Evolutionary conservation across 1,140 invertebrate genomes (phyloP), one percentile per base, ranked within the genome.

Genomic region (Cheumatopsyche charites): DNA sequence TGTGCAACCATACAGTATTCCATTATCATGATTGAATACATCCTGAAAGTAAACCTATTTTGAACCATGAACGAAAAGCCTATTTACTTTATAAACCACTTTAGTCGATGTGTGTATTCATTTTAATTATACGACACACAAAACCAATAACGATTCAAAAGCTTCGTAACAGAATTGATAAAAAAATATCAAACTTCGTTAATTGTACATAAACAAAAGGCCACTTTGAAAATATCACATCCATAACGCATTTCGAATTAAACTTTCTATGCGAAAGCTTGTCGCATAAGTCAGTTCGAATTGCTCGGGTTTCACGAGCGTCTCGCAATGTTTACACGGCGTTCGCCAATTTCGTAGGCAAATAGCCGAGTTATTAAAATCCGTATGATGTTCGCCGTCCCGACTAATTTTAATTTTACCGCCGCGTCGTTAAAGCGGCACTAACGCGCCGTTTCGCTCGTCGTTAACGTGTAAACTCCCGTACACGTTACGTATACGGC

Each of bases 331-430:
- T 43, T 66, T 62, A 55, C 63, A 66, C 61, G 73, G 63, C 68
- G 63, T 71, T 52, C 23, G 68, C 73, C 69, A 70, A 71, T 74
- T 74, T 74, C 73, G 70, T 74, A 74, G 73, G 55, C 73, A 71
- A 74, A 68, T 74, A 63, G 29, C 29, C 29, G 67, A 74, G 73
- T 71, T 73, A 73, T 73, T 36, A 67, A 73, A 65, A 70, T 62
- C 68, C 49, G 61, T 52, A 36, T 61, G 61, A 55, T 71, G 69
- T 43, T 42, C 69, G 49, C 29, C 43, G 68, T 63, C 70, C 65
- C 66, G 68, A 67, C 69, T 71, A 71, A 74, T 74, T 74, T 74
- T 74, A 74, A 74, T 74, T 71, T 74, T 74, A 73, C 67, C 72
- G 62, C 62, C 49, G 17, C 42, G 63, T 68, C 69, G 67, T 73